Evolutionary conservation across 2,888 invertebrate species (phyloP), one percentile per base, ranked within the genome.

Genomic region (Leptothorax acervorum): DNA sequence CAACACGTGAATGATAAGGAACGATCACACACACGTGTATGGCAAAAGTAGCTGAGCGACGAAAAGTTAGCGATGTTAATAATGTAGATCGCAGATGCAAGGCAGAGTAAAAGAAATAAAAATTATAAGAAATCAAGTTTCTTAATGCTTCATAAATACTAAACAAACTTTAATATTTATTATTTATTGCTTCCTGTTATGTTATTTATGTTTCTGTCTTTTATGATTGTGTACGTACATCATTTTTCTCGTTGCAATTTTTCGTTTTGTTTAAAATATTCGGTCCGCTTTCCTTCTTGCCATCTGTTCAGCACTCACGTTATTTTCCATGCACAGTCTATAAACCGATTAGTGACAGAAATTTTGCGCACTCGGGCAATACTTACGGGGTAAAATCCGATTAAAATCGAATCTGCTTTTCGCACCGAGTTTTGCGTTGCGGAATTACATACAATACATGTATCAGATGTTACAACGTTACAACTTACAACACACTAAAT

Each of bases 1-100:
- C 57, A 66, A 66, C 51, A 39, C n/a, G 51, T 35, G 45, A n/a
- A 71, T 35, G 73, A 79, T 79, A 79, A 79, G 35, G 15, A 12
- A 15, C 12, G 42, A 42, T 83, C 60, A 35, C 23, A 23, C 23
- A 23, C 23, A 23, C 74, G 45, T 51, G 75, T 62, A 60, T 48
- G 28, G 55, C 55, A 28, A 31, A 83, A 75, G 70, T 42, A 82
- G 55, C 39, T 39, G 23, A 35, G 15, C 48, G 15, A 57, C 31
- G 6, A 70, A 35, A 35, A 35, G 6, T 35, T 35, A 35, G 35
- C 71, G 23, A 23, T 23, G 23, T 23, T 23, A 23, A 23, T 71
- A 71, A 57, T 57, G 39, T 45, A 15, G 2, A 53, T 1, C 6
- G n/a, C 9, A 53, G 66, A 71, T 79, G 53, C 28, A 42, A 78